phyloP scores from a whole-genome alignment of 2,888 invertebrate species.

The Hoplodrina blanda region DNA sequence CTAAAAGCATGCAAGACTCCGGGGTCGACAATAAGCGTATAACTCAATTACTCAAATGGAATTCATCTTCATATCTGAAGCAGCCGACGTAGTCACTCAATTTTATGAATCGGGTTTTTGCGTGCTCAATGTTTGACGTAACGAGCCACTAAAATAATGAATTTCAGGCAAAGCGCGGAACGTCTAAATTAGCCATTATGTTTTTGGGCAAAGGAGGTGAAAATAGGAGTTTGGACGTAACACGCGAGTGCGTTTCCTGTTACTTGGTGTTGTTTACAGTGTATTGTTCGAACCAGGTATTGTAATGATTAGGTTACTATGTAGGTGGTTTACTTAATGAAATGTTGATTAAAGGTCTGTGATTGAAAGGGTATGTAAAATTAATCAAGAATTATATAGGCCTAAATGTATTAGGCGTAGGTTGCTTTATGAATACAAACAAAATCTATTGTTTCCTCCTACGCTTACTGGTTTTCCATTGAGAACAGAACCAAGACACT shows the following conservation, averaged over 20 bases:
- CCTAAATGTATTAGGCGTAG: too few species aligned
- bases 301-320: neutral
- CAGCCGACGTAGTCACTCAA: constrained; percentile 76
- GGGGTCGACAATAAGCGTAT: constrained; percentile 62
- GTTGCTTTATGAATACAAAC: too few species aligned
- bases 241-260: constrained; percentile 57
- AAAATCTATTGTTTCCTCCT: too few species aligned
- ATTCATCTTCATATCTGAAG: constrained; percentile 80
- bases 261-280: constrained; percentile 28
- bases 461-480: too few species aligned
- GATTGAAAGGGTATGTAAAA: neutral
- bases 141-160: constrained; percentile 73
- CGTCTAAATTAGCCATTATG: constrained; percentile 68
- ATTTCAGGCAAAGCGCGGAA: constrained; percentile 42
- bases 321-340: neutral
- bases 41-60: constrained; percentile 78
- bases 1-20: constrained; percentile 39
- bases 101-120: constrained; percentile 84
- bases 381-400: too few species aligned
- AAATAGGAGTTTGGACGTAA: constrained; percentile 53
- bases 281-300: constrained; percentile 9
- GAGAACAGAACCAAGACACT: too few species aligned
- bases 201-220: constrained; percentile 66
- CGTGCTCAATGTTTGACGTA: constrained; percentile 81
- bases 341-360: neutral